A percentile compares a stretch with the other conserved stretches of the same genome.
Conservation (phyloP, 2,888 invertebrate species). For the Cheilosia scutellata region DNA sequence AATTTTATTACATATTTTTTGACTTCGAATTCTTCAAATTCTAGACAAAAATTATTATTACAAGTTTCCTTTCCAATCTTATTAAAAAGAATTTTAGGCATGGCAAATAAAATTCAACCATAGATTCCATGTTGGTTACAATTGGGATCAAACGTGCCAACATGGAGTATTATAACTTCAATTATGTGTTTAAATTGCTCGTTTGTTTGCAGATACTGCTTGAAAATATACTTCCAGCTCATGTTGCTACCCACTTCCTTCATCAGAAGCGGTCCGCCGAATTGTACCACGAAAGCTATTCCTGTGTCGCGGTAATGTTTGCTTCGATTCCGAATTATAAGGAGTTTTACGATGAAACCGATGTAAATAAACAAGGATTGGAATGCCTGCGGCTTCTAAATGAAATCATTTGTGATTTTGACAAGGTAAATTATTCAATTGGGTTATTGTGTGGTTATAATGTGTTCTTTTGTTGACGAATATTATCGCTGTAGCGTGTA, state of each 20-base stretch:
- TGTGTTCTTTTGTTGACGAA: too few relatives aligned
- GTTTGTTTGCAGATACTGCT: conserved; percentile 89
- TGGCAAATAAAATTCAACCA: too few relatives aligned
- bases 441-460: too few relatives aligned
- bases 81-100: too few relatives aligned
- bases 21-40: too few relatives aligned
- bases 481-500: too few relatives aligned
- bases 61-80: too few relatives aligned
- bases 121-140: too few relatives aligned
- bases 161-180: too few relatives aligned
- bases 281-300: conserved; percentile 96
- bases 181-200: background rate
- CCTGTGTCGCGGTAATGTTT: conserved; percentile 98
- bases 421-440: conserved; percentile 88
- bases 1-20: too few relatives aligned
- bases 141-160: too few relatives aligned
- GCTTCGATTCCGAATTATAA: conserved; percentile 99
- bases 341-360: conserved; percentile 98
- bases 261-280: conserved; percentile 88
- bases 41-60: too few relatives aligned
- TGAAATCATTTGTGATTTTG: conserved; percentile 99
- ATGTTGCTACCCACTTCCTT: conserved; percentile 97
- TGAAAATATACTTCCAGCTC: conserved; percentile 98
- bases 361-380: conserved; percentile 97
- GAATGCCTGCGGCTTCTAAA: conserved; percentile 97